Percentiles rank a stretch among this genome's conserved stretches.
Evolutionary conservation across 2,113 vertebrate species (phyloP).

Genomic region (Synodontis membranacea): DNA sequence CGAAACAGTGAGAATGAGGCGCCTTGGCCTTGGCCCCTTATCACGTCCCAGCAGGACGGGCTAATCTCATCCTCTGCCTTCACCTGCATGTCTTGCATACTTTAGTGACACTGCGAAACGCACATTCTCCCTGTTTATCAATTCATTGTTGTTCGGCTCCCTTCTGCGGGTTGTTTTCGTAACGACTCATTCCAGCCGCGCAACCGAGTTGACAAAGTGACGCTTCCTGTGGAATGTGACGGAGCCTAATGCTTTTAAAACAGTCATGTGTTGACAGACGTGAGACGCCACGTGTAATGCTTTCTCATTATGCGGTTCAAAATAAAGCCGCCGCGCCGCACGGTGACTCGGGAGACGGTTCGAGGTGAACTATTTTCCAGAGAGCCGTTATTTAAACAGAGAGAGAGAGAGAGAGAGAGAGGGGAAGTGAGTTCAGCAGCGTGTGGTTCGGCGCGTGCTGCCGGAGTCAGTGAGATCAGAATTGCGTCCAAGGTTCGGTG

Average conservation of each 20-base stretch:
- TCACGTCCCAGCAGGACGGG: slow-evolving; percentile 74
- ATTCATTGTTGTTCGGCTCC: slow-evolving; percentile 19
- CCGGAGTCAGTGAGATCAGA: slow-evolving; percentile 29
- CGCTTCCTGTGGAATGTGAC: slow-evolving; percentile 3
- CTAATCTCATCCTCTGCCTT: slow-evolving; percentile 75
- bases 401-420: neutral
- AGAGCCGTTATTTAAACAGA: slow-evolving; percentile 2
- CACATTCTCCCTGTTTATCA: slow-evolving; percentile 35
- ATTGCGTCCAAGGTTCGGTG: slow-evolving; percentile 52
- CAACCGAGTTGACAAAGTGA: slow-evolving; percentile 2
- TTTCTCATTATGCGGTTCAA: slow-evolving; percentile 34
- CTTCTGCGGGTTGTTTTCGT: neutral
- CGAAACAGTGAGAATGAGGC: slow-evolving; percentile 57
- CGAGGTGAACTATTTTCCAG: slow-evolving; percentile 38
- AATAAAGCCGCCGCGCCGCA: slow-evolving; percentile 6
- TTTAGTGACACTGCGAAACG: slow-evolving; percentile 13
- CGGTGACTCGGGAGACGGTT: slow-evolving; percentile 23
- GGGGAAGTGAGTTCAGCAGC: slow-evolving; percentile 11
- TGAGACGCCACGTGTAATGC: slow-evolving; percentile 36
- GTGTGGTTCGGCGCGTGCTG: neutral
- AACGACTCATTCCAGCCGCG: slow-evolving; percentile 39
- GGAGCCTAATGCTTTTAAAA: slow-evolving; percentile 30
- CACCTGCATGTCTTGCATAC: slow-evolving; percentile 75
- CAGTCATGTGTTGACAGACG: slow-evolving; percentile 10
- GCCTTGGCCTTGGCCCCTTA: slow-evolving; percentile 74